Evolutionary conservation across 1,140 invertebrate genomes (phyloP), one percentile per base, ranked within the genome.

Genomic region (Caenorhabditis remanei): DNA sequence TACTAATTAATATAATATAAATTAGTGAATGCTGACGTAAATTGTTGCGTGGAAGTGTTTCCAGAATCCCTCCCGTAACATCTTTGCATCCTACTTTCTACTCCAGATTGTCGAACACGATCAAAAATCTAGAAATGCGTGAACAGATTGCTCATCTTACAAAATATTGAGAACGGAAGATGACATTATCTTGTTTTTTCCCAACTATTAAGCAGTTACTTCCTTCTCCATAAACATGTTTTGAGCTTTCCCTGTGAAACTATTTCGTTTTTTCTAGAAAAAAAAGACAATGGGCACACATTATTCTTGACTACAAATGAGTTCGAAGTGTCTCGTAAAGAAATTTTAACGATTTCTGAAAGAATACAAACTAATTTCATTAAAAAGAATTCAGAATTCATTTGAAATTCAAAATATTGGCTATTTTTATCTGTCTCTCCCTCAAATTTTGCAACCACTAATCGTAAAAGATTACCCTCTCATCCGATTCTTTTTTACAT

Each of bases 111-210:
- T 2, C 32, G 32, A 32, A 32, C 32, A 32, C 32, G 32, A 32
- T 53, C 50, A 53, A 58, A 58, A 58, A 58, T 21, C 56, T n/a
- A 32, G 32, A 32, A 32, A 1, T 32, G 32, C 32, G 32, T 32
- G 50, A 53, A n/a, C 16, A 5, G n/a, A 21, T 58, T 58, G 56
- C 56, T 58, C 56, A 58, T 58, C 56, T 53, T 53, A 3, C 11
- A n/a, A n/a, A 58, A 58, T 19, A n/a, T 58, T 58, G 56, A 63
- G 61, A 32, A 8, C 61, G 21, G 16, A n/a, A 58, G 21, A 63
- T 63, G 13, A 32, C 61, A 63, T 63, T 32, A 63, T 32, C 58
- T 63, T 63, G 24, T 67, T 67, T 67, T 67, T 67, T 43, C 43
- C 16, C 65, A 43, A 24, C 32, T 63, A 32, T 63, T 40, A 24